phyloP scores from a whole-genome alignment of 92 coral and sea anemone genomes.

The Umimayanthus kanabou region DNA sequence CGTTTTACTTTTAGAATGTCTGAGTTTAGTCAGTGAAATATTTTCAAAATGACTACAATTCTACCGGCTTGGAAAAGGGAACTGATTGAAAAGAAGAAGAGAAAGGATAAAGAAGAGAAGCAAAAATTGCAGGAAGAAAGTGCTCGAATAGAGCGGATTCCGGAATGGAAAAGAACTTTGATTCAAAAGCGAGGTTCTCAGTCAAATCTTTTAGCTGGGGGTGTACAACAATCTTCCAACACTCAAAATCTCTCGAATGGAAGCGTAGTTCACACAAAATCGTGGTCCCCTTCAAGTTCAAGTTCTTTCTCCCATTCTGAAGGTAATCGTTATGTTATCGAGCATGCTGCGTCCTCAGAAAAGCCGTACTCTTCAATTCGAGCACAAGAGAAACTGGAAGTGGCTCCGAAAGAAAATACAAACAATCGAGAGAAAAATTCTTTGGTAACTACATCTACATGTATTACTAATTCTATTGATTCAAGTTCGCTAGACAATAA shows the following conservation, averaged over 20 bases:
- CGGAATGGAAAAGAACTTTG: constrained; percentile 82
- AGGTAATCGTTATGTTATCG: constrained; percentile 25
- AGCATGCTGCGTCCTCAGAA: constrained; percentile 14
- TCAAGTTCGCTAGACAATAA: background rate
- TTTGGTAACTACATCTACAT: constrained; percentile 40
- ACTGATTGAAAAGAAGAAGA: constrained; percentile 83
- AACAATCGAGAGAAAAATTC: constrained; percentile 35
- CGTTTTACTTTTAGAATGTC: constrained; percentile 8
- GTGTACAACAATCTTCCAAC: constrained; percentile 41
- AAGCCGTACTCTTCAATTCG: background rate
- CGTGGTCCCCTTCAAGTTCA: background rate
- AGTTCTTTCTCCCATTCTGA: constrained; percentile 16
- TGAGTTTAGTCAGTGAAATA: background rate
- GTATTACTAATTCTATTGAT: background rate
- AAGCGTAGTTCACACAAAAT: background rate
- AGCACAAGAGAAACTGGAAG: constrained; percentile 7
- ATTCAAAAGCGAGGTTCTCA: constrained; percentile 64
- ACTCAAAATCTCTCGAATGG: constrained; percentile 17
- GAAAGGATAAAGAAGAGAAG: constrained; percentile 67
- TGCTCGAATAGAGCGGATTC: constrained; percentile 55
- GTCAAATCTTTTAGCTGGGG: constrained; percentile 44
- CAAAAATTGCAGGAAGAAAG: constrained; percentile 54
- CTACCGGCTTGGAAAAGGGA: constrained; percentile 87
- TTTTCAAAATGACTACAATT: constrained; percentile 68
- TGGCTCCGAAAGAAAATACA: constrained; percentile 11